These are phyloP conservation scores for Spodoptera littoralis DNA, from an alignment of 2,888 invertebrate genomes.

Conservation along the genomic window DNA sequence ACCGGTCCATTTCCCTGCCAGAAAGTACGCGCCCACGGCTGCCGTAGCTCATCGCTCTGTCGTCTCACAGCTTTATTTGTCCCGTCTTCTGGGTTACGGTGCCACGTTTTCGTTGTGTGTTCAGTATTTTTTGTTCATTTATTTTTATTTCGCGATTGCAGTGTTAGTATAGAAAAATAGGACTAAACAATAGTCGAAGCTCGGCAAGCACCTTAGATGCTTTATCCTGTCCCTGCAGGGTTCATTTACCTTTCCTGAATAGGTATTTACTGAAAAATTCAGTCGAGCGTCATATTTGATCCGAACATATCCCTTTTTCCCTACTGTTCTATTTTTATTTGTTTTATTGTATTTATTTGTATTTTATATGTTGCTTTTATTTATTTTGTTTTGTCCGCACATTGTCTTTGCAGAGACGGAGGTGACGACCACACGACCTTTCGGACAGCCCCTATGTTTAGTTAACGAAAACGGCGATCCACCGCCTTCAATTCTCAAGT, in stretches of 20 bases:
- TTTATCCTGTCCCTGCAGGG: constrained; percentile 79
- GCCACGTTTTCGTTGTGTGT: constrained; percentile 84
- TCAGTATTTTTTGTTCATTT: constrained; percentile 75
- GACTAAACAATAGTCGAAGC: constrained; percentile 80
- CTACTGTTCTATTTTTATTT: constrained; percentile 61
- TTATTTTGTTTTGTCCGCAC: constrained; percentile 81
- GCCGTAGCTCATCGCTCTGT: constrained; percentile 83
- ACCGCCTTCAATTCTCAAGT: constrained; percentile 86
- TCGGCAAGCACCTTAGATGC: constrained; percentile 82
- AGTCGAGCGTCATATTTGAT: constrained; percentile 51
- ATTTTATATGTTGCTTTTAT: constrained; percentile 68
- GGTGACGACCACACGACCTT: constrained; percentile 91
- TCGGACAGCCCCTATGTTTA: constrained; percentile 94
- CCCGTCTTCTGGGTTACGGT: constrained; percentile 82
- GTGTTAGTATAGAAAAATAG: constrained; percentile 82
- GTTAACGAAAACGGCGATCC: constrained; percentile 88
- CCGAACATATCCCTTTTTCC: constrained; percentile 56
- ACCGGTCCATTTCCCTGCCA: constrained; percentile 95
- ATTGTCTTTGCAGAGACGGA: constrained; percentile 87
- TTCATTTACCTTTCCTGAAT: constrained; percentile 64
- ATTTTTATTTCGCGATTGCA: constrained; percentile 81
- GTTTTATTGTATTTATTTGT: constrained; percentile 57
- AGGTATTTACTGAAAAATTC: constrained; percentile 59
- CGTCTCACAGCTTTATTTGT: constrained; percentile 86
- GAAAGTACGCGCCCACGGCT: constrained; percentile 92